Evolutionary conservation across 2,888 invertebrate genomes (phyloP).

Genomic region (Operophtera brumata): DNA sequence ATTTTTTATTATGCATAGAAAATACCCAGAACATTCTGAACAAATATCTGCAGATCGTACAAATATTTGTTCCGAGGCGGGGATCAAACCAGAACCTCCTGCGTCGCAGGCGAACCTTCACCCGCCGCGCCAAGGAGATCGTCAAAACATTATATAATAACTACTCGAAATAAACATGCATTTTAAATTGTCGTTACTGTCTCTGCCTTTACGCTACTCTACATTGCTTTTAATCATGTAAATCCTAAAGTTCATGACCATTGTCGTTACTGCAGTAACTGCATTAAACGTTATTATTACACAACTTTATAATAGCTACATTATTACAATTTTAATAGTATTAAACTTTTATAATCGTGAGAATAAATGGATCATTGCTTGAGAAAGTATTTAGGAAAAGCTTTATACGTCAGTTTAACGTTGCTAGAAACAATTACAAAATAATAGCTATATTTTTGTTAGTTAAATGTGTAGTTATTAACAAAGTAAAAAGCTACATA

Average conservation of each 20-base stretch:
- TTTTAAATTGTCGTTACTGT: neutral
- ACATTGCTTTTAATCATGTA: conserved; percentile 11
- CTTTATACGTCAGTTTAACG: neutral
- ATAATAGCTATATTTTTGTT: conserved; percentile 7
- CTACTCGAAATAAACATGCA: too few relatives aligned
- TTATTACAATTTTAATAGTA: conserved; percentile 15
- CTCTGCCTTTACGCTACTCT: conserved; percentile 9
- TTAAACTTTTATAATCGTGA: conserved; percentile 39
- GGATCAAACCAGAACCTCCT: too few relatives aligned
- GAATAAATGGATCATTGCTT: conserved; percentile 53
- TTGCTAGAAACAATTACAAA: conserved; percentile 7
- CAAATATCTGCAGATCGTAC: too few relatives aligned
- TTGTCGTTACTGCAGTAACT: conserved; percentile 19
- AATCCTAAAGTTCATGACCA: conserved; percentile 20
- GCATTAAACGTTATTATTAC: conserved; percentile 12
- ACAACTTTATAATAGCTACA: conserved; percentile 18
- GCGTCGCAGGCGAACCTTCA: too few relatives aligned
- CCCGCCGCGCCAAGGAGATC: too few relatives aligned
- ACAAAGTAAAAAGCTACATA: neutral
- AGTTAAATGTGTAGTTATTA: neutral
- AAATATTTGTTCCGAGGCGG: too few relatives aligned
- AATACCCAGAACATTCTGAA: too few relatives aligned
- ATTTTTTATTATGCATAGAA: too few relatives aligned
- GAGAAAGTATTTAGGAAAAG: conserved; percentile 33
- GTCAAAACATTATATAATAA: too few relatives aligned